Conservation (phyloP, 2,797 vertebrate species). For the Microhierax caerulescens region DNA sequence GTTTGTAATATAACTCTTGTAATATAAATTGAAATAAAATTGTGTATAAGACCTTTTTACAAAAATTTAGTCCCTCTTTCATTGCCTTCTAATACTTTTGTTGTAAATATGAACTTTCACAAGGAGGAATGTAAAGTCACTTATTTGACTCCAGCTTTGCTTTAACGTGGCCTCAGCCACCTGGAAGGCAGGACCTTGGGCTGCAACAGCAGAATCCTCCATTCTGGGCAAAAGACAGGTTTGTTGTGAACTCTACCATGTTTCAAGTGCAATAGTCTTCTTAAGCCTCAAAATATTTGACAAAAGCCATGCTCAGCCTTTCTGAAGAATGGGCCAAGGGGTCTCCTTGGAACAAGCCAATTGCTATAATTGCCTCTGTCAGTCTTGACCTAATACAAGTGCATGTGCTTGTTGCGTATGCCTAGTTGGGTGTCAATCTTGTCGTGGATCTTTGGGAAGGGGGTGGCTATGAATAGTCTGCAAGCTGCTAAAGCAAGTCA, state of each 20-base stretch:
- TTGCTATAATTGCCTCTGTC: fast-evolving
- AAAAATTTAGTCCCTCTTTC: background rate
- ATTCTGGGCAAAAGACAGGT: background rate
- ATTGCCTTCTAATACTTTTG: background rate
- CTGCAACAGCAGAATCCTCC: background rate
- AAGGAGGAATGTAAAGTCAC: background rate
- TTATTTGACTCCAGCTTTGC: background rate
- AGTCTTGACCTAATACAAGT: background rate
- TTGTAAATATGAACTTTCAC: background rate
- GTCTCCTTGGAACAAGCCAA: background rate
- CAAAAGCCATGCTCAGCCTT: background rate
- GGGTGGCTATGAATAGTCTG: background rate
- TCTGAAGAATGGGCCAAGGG: background rate
- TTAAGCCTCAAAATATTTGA: background rate
- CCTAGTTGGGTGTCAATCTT: background rate
- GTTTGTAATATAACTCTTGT: background rate
- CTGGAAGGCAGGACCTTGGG: background rate
- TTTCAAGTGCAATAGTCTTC: background rate
- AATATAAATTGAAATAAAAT: background rate
- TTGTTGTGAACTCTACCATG: background rate
- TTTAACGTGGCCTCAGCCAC: background rate
- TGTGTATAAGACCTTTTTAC: background rate
- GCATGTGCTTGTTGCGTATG: fast-evolving
- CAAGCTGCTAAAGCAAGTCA: background rate
- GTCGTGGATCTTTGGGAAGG: background rate